Evolutionary conservation across 2,888 invertebrate species (phyloP).

Genomic region (Chouioia cunea): DNA sequence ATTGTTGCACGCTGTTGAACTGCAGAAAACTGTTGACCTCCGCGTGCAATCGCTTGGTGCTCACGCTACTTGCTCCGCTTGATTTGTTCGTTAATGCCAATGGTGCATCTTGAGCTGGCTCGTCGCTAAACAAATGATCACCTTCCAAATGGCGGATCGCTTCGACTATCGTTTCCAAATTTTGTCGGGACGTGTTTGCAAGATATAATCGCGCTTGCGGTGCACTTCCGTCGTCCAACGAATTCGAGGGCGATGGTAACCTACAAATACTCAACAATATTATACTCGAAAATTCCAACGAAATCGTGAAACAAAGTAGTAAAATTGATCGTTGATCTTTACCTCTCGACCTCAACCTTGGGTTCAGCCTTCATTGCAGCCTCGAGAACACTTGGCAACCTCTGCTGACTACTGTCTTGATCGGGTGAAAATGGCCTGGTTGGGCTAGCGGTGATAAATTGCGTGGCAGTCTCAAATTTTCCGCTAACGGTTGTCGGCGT

Average conservation of each 20-base stretch:
- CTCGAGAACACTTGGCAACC: conserved; percentile 81
- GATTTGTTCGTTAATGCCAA: conserved; percentile 65
- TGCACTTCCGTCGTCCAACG: conserved; percentile 67
- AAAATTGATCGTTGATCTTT: not conserved
- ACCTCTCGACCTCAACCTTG: conserved; percentile 79
- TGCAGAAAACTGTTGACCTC: conserved; percentile 77
- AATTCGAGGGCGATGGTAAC: conserved; percentile 72
- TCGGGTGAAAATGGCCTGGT: conserved; percentile 63
- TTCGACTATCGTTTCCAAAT: conserved; percentile 97
- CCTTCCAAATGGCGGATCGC: conserved; percentile 98
- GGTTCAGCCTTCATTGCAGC: conserved; percentile 91
- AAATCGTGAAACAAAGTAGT: not conserved
- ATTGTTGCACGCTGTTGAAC: conserved; percentile 76
- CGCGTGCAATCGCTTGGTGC: conserved; percentile 72
- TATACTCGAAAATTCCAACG: not conserved
- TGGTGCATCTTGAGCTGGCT: conserved; percentile 69
- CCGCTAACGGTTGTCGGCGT: conserved; percentile 55
- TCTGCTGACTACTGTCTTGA: conserved; percentile 55
- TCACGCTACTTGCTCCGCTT: conserved; percentile 69
- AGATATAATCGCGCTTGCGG: conserved; percentile 71
- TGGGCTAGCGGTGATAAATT: conserved; percentile 61
- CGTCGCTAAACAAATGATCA: conserved; percentile 91
- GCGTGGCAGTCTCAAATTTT: conserved; percentile 57
- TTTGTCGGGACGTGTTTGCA: conserved; percentile 88
- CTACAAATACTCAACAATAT: conserved; percentile 66